These are phyloP conservation scores for Crematogaster levior DNA, from an alignment of 2,888 invertebrate genomes.

Conservation along the genomic window DNA sequence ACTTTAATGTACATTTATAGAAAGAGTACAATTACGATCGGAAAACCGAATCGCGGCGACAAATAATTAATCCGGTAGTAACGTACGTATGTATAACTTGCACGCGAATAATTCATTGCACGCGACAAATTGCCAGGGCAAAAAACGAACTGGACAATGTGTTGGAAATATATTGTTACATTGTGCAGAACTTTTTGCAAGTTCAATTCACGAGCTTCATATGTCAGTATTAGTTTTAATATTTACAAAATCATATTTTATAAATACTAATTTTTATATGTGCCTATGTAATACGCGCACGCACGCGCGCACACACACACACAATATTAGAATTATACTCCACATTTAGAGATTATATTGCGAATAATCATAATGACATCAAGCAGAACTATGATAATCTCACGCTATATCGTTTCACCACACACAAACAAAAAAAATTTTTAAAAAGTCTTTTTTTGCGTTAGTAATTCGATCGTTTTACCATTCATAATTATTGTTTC, in stretches of 20 bases:
- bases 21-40: slow-evolving; percentile 30
- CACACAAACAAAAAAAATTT: slow-evolving; percentile 1
- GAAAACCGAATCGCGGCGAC: slow-evolving; percentile 20
- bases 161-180: neutral
- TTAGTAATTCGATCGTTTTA: slow-evolving; percentile 20
- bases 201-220: slow-evolving; percentile 1
- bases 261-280: neutral
- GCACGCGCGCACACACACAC: neutral
- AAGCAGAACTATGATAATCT: slow-evolving; percentile 10
- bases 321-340: neutral
- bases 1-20: slow-evolving; percentile 31
- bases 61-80: slow-evolving; percentile 45
- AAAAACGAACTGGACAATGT: slow-evolving; percentile 4
- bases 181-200: slow-evolving; percentile 5
- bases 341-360: neutral
- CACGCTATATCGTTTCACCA: slow-evolving; percentile 12
- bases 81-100: neutral
- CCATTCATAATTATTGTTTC: slow-evolving; percentile 21
- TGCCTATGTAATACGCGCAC: neutral
- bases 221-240: slow-evolving; percentile 7
- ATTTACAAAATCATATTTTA: neutral
- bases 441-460: neutral
- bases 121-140: slow-evolving; percentile 31
- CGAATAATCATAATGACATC: neutral
- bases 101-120: slow-evolving; percentile 39